Base-by-base conservation (phyloP, 53 echinoderm and acorn worm genomes). In the Arbacia lixula region DNA sequence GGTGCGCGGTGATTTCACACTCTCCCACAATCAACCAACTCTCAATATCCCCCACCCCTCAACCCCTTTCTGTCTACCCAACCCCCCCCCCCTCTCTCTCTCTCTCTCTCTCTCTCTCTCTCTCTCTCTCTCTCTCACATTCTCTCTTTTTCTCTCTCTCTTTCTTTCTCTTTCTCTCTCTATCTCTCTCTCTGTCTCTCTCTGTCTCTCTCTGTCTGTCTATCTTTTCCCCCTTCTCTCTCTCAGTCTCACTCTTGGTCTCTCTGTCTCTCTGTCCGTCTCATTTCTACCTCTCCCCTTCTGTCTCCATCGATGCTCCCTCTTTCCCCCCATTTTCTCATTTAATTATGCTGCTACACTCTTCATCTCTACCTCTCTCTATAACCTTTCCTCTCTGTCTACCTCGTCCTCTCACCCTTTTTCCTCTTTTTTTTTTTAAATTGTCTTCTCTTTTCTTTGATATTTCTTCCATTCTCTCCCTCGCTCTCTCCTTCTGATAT, bases 1-100 rank as follows among this genome's bases (percentile, higher is more conserved):
- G 31, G 53, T 58, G 77, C 77, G 35, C 31, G 78, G 78, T 77
- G 78, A 77, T 77, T 77, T 77, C 78, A 77, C 78, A 77, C 78
- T 77, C 58, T 55, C 25, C 78, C 12, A 64, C 65, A 64, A 30
- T 64, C 6, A 31, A 5, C 34, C 22, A 20, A 58, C 78, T 55
- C 34, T 77, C 60, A 58, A 52, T 46, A 6, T 49, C 53, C 74
- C 5, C 16, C 58, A 11, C 5, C 19, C 58, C 5, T 20, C 58
- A 17, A 5, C 31, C 35, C 49, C 22, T 25, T 12, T 46, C 71
- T 43, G 41, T 43, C 49, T 29, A 14, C 27, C 26, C 5, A 26
- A 31, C 53, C 46, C 5, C n/a, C 53, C 16, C 34, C 49, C 73
- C 31, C 53, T 46, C 34, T 20, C 36, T 66, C 38, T 21, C 37